Evolutionary conservation across 2,113 vertebrate species (phyloP), one percentile per base, ranked within the genome.

Genomic region (Paradoxurus hermaphroditus): DNA sequence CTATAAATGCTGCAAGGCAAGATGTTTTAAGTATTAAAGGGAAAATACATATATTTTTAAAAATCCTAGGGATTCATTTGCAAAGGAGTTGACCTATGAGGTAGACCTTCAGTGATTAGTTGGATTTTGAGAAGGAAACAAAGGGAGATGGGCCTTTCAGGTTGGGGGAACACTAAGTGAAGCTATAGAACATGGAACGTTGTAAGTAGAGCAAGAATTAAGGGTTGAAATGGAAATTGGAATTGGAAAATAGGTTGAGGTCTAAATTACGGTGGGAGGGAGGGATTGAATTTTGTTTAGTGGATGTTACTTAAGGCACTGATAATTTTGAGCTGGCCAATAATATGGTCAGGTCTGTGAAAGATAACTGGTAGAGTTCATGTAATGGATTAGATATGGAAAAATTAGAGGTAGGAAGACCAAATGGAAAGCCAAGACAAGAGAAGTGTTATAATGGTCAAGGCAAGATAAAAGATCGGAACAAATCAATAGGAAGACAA

Each of bases 221-320:
- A 90, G n/a, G 3, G 11, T 75, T 86, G 49, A 11, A 8, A n/a
- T 86, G 25, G 65, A 94, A 90, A 65, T 68, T 85, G 49, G 16
- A 63, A 31, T 75, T 85, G 68, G 79, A 82, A 78, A 34, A 11
- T 90, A 67, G 29, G 11, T 68, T 49, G 59, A 34, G 27, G 27
- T 91, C 90, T 95, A 31, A 75, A 86, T 75, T 63, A 90, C 31
- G 41, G 53, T 72, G n/a, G 44, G 46, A 65, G 10, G 62, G 19
- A 73, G 44, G 9, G 70, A 29, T 29, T 67, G 31, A 92, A 87
- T 90, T 95, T 96, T 72, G 12, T 92, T 94, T 86, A 86, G 41
- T 67, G 81, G n/a, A 14, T 86, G 4, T 53, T 63, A 67, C 23
- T 44, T 82, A 92, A 68, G 23, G 41, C 8, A 46, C 23, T 90